Evolutionary conservation across 2,888 invertebrate species (phyloP).

Genomic region (Thera obeliscata): DNA sequence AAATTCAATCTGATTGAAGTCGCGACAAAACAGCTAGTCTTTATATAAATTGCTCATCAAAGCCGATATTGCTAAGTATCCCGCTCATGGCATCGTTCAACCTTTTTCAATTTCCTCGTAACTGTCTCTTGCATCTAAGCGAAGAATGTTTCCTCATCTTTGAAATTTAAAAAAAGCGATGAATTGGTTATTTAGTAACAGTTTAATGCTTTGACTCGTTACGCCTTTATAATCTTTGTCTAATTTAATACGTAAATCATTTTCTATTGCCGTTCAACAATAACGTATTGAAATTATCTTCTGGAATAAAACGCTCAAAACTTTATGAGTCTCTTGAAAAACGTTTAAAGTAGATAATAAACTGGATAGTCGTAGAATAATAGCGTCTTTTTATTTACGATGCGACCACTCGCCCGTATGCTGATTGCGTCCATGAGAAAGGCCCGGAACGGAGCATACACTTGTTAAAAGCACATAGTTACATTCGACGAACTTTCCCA

Average conservation of each 20-base stretch:
- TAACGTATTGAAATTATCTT: constrained; percentile 32
- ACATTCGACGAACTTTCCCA: constrained; percentile 23
- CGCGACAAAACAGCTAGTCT: neutral
- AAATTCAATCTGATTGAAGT: neutral
- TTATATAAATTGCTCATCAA: constrained; percentile 8
- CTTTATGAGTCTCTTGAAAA: constrained; percentile 37
- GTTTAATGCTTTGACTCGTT: constrained; percentile 20
- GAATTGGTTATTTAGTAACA: constrained; percentile 17
- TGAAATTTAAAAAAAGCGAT: constrained; percentile 2
- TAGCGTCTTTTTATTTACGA: constrained; percentile 31
- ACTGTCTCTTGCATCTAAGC: constrained; percentile 1
- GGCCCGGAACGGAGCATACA: constrained; percentile 9
- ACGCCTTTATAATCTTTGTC: constrained; percentile 27
- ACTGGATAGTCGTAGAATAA: constrained; percentile 31
- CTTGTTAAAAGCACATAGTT: constrained; percentile 22
- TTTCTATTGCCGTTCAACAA: constrained; percentile 31
- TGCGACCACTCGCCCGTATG: constrained; percentile 20
- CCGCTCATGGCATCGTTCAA: constrained; percentile 2
- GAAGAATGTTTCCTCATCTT: constrained; percentile 7
- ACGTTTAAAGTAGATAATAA: constrained; percentile 36
- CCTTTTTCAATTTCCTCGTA: constrained; percentile 5
- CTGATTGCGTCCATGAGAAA: constrained; percentile 34
- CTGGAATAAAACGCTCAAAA: constrained; percentile 32
- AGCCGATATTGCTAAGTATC: constrained; percentile 1
- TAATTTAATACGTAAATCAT: constrained; percentile 27